Conservation (phyloP, 2,888 invertebrate species). For the Dysmachus trigonus region DNA sequence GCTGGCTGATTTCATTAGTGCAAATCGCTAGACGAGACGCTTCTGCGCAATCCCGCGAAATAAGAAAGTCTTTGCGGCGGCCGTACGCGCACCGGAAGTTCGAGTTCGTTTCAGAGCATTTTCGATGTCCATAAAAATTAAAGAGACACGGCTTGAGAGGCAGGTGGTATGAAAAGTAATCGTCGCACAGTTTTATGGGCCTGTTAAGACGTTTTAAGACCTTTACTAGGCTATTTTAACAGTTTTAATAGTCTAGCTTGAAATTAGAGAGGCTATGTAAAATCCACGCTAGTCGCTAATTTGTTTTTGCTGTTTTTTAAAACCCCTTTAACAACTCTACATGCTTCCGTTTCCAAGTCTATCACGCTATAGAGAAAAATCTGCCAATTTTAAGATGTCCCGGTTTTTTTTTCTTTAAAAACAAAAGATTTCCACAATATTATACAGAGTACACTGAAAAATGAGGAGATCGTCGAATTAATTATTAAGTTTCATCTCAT, state of each 20-base stretch:
- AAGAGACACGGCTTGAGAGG: background rate
- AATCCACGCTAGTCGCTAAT: no score
- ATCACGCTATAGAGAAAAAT: no score
- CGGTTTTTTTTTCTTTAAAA: no score
- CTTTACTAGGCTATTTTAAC: background rate
- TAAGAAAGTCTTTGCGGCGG: background rate
- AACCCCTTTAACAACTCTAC: no score
- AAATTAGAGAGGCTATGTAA: background rate
- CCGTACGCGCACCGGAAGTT: background rate
- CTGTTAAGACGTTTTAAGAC: background rate
- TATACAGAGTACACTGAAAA: no score
- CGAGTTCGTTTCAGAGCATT: background rate
- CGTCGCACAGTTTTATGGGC: background rate
- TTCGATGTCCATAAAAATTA: background rate
- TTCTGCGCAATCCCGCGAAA: background rate
- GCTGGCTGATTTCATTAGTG: background rate
- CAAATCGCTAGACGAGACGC: background rate
- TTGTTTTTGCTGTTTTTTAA: no score
- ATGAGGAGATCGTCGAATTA: no score
- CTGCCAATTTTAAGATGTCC: no score
- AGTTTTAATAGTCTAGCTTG: background rate
- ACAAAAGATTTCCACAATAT: no score
- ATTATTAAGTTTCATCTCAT: no score
- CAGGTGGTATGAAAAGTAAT: background rate
- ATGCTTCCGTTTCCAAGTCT: no score